A percentile compares a stretch with the other conserved stretches of the same genome.
Evolutionary conservation across 2,797 vertebrate species (phyloP).

Genomic region (Borostomias antarcticus): DNA sequence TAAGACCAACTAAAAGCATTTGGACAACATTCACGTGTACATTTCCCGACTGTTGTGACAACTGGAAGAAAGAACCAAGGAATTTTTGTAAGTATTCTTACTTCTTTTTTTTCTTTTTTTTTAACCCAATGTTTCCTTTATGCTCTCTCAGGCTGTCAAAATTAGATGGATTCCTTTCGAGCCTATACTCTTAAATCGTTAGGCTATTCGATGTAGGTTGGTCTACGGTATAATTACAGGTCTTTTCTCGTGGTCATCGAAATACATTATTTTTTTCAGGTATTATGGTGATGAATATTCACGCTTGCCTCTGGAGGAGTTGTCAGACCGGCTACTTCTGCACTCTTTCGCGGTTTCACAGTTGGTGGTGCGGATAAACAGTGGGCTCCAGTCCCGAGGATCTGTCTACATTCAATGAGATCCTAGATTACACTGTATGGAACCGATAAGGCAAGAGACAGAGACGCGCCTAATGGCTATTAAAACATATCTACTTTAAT

Average conservation of each 20-base stretch:
- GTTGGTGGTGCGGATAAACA: conserved; percentile 33
- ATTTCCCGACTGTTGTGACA: not conserved
- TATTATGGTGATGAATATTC: too few relatives aligned
- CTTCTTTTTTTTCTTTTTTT: not conserved
- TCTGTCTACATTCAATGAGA: conserved; percentile 26
- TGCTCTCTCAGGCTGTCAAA: not conserved
- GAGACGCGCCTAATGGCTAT: not conserved
- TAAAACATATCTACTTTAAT: not conserved
- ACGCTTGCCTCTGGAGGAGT: conserved; percentile 12
- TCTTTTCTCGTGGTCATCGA: too few relatives aligned
- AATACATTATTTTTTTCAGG: too few relatives aligned
- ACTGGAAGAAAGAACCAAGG: not conserved
- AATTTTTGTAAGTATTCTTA: conserved; percentile 6
- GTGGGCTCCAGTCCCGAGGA: conserved; percentile 7
- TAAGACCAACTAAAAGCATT: not conserved
- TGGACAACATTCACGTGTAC: not conserved
- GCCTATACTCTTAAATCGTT: not conserved
- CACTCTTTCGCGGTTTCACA: conserved; percentile 16
- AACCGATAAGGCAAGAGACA: not conserved
- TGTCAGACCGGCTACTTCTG: not conserved
- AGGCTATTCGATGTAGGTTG: not conserved
- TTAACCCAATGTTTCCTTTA: not conserved
- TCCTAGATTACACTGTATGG: conserved; percentile 19
- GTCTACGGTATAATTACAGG: not conserved
- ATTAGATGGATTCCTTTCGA: not conserved